A percentile compares a stretch with the other conserved stretches of the same genome.
Evolutionary conservation across 1,140 invertebrate species (phyloP).

Genomic region (Idris sp.): DNA sequence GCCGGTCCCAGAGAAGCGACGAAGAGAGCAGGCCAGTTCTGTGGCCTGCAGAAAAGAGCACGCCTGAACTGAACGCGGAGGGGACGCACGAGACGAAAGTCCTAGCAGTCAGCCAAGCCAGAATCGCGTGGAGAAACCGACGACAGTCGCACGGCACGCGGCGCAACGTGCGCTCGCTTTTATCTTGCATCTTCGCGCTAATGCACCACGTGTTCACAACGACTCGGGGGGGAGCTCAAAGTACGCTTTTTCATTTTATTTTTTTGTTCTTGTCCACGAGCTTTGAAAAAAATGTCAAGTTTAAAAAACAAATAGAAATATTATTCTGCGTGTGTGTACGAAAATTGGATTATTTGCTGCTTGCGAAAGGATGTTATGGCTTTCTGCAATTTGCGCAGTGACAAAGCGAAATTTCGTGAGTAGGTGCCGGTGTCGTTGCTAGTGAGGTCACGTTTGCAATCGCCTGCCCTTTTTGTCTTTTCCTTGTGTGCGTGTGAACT

Average conservation of each 20-base stretch:
- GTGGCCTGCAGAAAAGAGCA: slow-evolving; percentile 47
- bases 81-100: slow-evolving; percentile 32
- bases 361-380: slow-evolving; percentile 29
- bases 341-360: slow-evolving; percentile 34
- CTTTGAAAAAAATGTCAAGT: too few relatives aligned
- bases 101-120: slow-evolving; percentile 28
- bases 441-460: slow-evolving; percentile 34
- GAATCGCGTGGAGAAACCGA: slow-evolving; percentile 59
- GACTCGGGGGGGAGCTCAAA: neutral
- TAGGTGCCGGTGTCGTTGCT: slow-evolving; percentile 1
- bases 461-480: slow-evolving; percentile 1
- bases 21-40: slow-evolving; percentile 33
- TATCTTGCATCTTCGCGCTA: slow-evolving; percentile 37
- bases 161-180: slow-evolving; percentile 57
- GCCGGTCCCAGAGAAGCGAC: slow-evolving; percentile 34
- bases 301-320: too few relatives aligned
- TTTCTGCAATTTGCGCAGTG: slow-evolving; percentile 41
- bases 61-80: slow-evolving; percentile 33
- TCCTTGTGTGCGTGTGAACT: too few relatives aligned
- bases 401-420: slow-evolving; percentile 25
- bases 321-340: neutral
- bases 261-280: neutral
- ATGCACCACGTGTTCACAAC: slow-evolving; percentile 33
- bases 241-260: neutral
- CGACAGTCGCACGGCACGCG: slow-evolving; percentile 60